Evolutionary conservation across 1,140 invertebrate genomes (phyloP).

Genomic region (Eurosta solidaginis): DNA sequence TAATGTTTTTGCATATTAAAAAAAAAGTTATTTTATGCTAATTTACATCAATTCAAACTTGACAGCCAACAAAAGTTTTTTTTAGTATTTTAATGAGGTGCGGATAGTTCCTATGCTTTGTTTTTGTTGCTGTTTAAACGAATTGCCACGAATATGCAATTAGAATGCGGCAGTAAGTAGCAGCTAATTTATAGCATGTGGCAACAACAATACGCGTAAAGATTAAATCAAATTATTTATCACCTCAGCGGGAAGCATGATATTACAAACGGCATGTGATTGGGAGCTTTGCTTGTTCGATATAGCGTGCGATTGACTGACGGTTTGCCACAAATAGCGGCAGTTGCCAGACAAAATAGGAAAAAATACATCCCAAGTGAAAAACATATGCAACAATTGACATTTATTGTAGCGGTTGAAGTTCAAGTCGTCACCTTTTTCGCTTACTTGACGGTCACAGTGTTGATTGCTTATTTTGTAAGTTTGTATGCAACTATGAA

Average conservation of each 20-base stretch:
- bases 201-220: not conserved
- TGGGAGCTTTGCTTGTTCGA: no score
- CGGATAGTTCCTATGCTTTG: not conserved
- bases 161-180: constrained; percentile 24
- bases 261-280: not conserved
- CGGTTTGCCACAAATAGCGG: not conserved
- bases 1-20: not conserved
- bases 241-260: constrained; percentile 1
- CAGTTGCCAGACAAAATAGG: not conserved
- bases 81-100: not conserved
- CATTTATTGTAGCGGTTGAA: constrained; percentile 12
- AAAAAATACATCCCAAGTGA: not conserved
- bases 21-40: no score
- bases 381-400: not conserved
- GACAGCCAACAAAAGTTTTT: not conserved
- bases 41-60: not conserved
- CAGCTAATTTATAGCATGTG: not conserved
- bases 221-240: constrained; percentile 28
- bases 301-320: no score
- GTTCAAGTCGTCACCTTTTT: constrained; percentile 25
- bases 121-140: not conserved
- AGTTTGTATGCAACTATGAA: not conserved
- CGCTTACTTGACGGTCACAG: not conserved
- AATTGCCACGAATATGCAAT: constrained; percentile 1
- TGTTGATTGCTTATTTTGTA: not conserved